Evolutionary conservation across 2,797 vertebrate genomes (phyloP).

Genomic region (Falco peregrinus): DNA sequence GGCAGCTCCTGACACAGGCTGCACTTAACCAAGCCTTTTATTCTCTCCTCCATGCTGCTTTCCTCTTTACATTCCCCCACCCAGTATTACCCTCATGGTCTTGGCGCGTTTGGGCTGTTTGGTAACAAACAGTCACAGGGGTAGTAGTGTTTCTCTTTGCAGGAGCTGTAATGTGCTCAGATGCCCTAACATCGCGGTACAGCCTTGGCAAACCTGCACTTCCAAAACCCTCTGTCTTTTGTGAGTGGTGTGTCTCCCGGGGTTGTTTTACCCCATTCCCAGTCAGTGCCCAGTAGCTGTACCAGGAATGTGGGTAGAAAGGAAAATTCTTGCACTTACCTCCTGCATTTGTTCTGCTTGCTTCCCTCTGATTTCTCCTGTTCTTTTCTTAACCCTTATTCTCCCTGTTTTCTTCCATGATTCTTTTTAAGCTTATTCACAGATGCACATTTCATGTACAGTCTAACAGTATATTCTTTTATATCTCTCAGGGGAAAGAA

Average conservation of each 20-base stretch:
- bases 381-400: not conserved
- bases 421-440: not conserved
- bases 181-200: no score
- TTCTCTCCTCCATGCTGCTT: not conserved
- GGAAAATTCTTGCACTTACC: not conserved
- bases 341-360: not conserved
- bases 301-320: not conserved
- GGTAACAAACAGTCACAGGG: not conserved
- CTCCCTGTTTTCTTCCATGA: not conserved
- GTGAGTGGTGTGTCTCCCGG: not conserved
- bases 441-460: not conserved
- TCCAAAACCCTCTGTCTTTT: not conserved
- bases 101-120: not conserved
- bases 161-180: not conserved
- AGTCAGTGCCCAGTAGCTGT: not conserved
- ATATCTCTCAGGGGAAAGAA: not conserved
- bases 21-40: not conserved
- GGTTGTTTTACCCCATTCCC: not conserved
- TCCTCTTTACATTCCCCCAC: not conserved
- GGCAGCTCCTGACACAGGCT: not conserved
- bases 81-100: accelerated
- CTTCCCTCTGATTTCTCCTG: not conserved
- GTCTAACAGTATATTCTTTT: not conserved
- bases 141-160: not conserved
- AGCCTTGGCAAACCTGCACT: not conserved